These are phyloP conservation scores for Cataglyphis livida DNA, from an alignment of 2,888 invertebrate species.

Conservation along the genomic window DNA sequence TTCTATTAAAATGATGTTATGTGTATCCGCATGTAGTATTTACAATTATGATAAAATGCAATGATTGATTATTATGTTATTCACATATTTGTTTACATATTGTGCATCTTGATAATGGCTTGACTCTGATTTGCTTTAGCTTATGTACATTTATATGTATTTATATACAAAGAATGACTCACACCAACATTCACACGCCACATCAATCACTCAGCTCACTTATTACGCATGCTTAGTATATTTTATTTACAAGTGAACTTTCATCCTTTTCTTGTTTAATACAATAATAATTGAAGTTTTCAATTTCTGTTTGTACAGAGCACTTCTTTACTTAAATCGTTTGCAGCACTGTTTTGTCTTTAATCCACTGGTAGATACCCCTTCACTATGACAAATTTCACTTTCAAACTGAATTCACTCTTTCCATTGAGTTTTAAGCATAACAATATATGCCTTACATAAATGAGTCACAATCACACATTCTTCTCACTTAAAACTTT, in stretches of 20 bases:
- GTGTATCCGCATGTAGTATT: constrained; percentile 78
- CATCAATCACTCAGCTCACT: constrained; percentile 81
- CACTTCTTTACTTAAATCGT: constrained; percentile 74
- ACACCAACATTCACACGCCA: constrained; percentile 81
- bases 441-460: constrained; percentile 63
- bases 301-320: constrained; percentile 62
- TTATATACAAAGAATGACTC: constrained; percentile 85
- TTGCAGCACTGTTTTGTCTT: constrained; percentile 75
- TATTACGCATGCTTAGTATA: constrained; percentile 80
- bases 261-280: constrained; percentile 77
- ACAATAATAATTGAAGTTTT: constrained; percentile 79
- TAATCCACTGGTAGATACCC: constrained; percentile 73
- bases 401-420: constrained; percentile 79
- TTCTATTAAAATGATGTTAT: constrained; percentile 77
- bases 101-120: constrained; percentile 82
- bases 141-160: constrained; percentile 85
- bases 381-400: constrained; percentile 56
- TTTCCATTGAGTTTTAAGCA: constrained; percentile 72
- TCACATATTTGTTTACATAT: constrained; percentile 74
- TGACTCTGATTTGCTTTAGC: constrained; percentile 81
- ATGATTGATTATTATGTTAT: constrained; percentile 78
- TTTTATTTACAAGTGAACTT: constrained; percentile 84
- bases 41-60: constrained; percentile 82
- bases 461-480: constrained; percentile 69
- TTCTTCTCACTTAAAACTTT: constrained; percentile 75